These are phyloP conservation scores for Enteromius trimaculatus DNA, from an alignment of 2,797 vertebrate species.

Conservation along the genomic window DNA sequence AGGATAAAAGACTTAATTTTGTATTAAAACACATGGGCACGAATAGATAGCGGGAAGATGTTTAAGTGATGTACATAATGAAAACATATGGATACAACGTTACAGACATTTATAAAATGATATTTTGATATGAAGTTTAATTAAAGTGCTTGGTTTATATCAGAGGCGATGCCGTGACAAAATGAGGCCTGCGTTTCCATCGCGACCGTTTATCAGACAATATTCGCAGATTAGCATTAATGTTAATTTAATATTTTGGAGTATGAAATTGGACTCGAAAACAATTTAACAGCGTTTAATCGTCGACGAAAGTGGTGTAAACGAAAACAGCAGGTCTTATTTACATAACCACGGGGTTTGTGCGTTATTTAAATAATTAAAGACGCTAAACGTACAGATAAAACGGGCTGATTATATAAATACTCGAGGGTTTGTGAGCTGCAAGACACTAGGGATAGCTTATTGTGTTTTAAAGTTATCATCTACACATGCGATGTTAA, in stretches of 20 bases:
- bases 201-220: conserved; percentile 2
- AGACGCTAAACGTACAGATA: conserved; percentile 65
- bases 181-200: conserved; percentile 29
- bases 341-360: conserved; percentile 55
- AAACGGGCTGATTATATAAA: conserved; percentile 37
- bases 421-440: neutral
- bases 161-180: conserved; percentile 11
- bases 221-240: conserved; percentile 1
- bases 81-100: neutral
- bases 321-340: conserved; percentile 5
- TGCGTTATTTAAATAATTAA: conserved; percentile 80
- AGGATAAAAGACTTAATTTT: neutral
- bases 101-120: neutral
- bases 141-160: conserved; percentile 38
- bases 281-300: neutral
- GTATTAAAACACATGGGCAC: neutral
- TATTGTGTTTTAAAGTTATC: neutral
- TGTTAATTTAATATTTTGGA: conserved; percentile 11
- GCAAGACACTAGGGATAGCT: neutral
- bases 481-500: neutral
- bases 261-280: neutral
- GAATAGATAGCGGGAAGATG: too few species aligned
- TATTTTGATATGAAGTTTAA: conserved; percentile 28
- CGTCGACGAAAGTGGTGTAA: neutral
- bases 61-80: neutral